Percentiles rank a stretch among this genome's conserved stretches.
Evolutionary conservation across 30 jellyfish, hydroid and myxozoan genomes (phyloP).

Genomic region (Rhopilema esculentum): DNA sequence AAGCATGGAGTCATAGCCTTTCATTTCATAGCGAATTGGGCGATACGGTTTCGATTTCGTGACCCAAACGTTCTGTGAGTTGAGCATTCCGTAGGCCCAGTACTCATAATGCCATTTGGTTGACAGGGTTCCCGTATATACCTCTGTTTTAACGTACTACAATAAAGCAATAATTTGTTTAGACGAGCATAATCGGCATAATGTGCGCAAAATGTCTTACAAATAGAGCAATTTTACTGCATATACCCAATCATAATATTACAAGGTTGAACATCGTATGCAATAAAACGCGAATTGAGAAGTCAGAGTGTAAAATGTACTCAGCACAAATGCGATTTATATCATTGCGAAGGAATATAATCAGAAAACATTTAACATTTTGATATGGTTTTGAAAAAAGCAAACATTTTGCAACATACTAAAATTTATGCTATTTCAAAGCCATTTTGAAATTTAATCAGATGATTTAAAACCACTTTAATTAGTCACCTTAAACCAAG

Average conservation of each 20-base stretch:
- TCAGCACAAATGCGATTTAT: too few relatives aligned
- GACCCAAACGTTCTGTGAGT: slow-evolving; percentile 93
- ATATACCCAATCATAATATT: too few relatives aligned
- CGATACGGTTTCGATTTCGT: slow-evolving; percentile 91
- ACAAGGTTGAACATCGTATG: too few relatives aligned
- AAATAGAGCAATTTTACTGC: too few relatives aligned
- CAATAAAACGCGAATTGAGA: too few relatives aligned
- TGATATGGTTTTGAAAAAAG: too few relatives aligned
- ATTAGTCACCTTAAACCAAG: slow-evolving; percentile 88
- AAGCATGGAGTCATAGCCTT: slow-evolving; percentile 93
- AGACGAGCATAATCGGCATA: neutral
- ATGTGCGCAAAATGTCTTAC: neutral
- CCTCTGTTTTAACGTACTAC: slow-evolving; percentile 90
- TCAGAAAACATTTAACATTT: too few relatives aligned
- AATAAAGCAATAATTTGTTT: neutral
- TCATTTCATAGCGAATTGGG: slow-evolving; percentile 97
- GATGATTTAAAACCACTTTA: neutral
- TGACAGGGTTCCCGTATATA: slow-evolving; percentile 92
- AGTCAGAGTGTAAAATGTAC: too few relatives aligned
- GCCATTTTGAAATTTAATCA: neutral
- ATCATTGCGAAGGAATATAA: too few relatives aligned
- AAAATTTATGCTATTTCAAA: neutral
- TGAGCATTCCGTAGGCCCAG: slow-evolving; percentile 95
- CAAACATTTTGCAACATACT: neutral
- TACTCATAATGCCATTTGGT: slow-evolving; percentile 96